These are phyloP conservation scores for Oligia fasciuncula DNA, from an alignment of 2,888 invertebrate genomes.

Conservation along the genomic window DNA sequence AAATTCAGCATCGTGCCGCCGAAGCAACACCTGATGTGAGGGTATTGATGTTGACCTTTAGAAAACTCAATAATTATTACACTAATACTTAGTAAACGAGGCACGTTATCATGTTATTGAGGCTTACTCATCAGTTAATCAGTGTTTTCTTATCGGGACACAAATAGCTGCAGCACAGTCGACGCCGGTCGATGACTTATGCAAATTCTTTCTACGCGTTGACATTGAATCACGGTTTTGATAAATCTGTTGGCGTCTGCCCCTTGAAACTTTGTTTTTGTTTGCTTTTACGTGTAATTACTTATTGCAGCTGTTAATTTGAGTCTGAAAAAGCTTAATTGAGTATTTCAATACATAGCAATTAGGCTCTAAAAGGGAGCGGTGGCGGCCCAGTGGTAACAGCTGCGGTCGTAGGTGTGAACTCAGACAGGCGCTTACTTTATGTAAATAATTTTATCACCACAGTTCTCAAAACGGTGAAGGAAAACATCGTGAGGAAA, in stretches of 20 bases:
- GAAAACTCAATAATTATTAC: constrained; percentile 37
- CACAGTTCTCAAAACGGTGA: too few species aligned
- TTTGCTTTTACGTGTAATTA: constrained; percentile 9
- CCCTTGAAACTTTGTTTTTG: constrained; percentile 33
- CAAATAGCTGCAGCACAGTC: constrained; percentile 59
- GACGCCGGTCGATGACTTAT: constrained; percentile 71
- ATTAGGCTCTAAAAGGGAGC: not conserved
- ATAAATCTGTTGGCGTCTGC: constrained; percentile 42
- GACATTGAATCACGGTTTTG: constrained; percentile 65
- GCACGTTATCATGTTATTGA: constrained; percentile 60
- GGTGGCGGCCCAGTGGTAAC: too few species aligned
- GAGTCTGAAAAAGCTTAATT: not conserved
- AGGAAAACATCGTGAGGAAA: not conserved
- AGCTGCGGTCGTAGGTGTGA: too few species aligned
- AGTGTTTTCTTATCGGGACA: constrained; percentile 53
- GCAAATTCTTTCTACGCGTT: constrained; percentile 66
- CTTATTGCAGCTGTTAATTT: constrained; percentile 5
- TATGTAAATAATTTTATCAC: too few species aligned
- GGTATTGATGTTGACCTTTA: constrained; percentile 20
- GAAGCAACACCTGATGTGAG: not conserved
- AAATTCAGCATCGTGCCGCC: not conserved
- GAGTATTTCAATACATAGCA: constrained; percentile 19
- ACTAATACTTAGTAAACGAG: constrained; percentile 46
- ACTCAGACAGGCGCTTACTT: too few species aligned
- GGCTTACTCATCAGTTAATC: constrained; percentile 63